Percentiles rank a stretch among this genome's conserved stretches.
phyloP scores from a whole-genome alignment of 2,113 vertebrate genomes.

The Oreotrochilus melanogaster region DNA sequence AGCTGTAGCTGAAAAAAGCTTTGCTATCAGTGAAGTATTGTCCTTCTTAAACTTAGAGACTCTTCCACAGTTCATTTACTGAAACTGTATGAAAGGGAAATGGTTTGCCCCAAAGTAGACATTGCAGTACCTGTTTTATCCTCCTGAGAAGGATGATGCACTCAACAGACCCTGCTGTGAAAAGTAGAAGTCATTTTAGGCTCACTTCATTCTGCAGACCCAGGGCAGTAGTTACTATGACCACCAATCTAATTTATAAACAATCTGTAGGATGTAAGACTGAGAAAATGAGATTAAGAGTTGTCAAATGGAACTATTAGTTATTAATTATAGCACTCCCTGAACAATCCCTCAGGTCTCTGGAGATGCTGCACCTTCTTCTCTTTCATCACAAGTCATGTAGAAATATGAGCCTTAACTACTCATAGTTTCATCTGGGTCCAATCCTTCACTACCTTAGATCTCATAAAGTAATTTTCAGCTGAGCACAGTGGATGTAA shows the following conservation, averaged over 20 bases:
- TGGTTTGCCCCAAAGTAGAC: slow-evolving; percentile 12
- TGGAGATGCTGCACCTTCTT: not conserved
- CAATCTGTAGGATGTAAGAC: not conserved
- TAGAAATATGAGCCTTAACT: slow-evolving; percentile 27
- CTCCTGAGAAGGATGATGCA: slow-evolving; percentile 42
- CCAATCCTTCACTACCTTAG: slow-evolving; percentile 38
- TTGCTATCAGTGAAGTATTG: not conserved
- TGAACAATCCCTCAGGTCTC: not conserved
- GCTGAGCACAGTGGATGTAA: slow-evolving; percentile 8
- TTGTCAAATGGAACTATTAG: not conserved
- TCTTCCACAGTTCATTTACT: not conserved
- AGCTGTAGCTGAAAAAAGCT: not conserved
- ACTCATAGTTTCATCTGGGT: slow-evolving; percentile 19
- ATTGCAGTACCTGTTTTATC: slow-evolving; percentile 8
- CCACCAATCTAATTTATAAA: slow-evolving; percentile 51
- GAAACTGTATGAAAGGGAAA: not conserved
- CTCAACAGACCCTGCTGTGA: slow-evolving; percentile 52
- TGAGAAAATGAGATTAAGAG: slow-evolving; percentile 31
- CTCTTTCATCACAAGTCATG: slow-evolving; percentile 5
- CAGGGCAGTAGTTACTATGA: slow-evolving; percentile 45
- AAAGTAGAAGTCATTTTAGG: slow-evolving; percentile 52
- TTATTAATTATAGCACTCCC: slow-evolving; percentile 23
- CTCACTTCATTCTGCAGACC: slow-evolving; percentile 33
- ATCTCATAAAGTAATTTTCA: slow-evolving; percentile 18
- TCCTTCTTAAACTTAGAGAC: not conserved